Base-by-base conservation (phyloP, 2,797 vertebrate species). In the Ptychobarbus kaznakovi region DNA sequence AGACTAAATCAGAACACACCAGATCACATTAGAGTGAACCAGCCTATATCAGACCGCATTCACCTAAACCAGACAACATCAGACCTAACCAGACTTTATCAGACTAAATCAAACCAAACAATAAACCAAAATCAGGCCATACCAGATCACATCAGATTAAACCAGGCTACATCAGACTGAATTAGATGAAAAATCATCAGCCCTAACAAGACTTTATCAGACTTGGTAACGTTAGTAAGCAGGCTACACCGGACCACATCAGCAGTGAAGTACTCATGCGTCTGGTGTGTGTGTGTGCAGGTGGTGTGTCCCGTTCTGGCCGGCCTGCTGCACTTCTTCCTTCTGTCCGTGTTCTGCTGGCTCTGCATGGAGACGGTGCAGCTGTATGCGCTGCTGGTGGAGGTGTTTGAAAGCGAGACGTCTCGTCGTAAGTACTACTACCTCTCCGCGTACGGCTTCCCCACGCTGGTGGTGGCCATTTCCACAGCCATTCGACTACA, bases 281-380 rank as follows among this genome's bases (percentile, higher is more conserved):
- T 58, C 32, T 58, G 49, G 25, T 58, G 70, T 73, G 2, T 35
- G 11, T 84, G 69, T 88, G 88, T 81, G 6, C 82, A 98, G 97
- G 95, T 97, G 3, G 94, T 96, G 87, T 98, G 97, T 89, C 97
- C 97, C 81, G 96, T 97, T 90, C 94, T 97, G 0, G 97, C 97
- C 0, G 97, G 96, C 75, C 91, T 98, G 86, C 94, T 98, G 89
- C 97, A 98, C 93, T 98, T 97, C 92, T 97, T 97, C 35, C 95
- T 97, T 93, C 95, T 98, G 84, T 96, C 97, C 0, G 96, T 97
- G n/a, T 98, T 98, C 92, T 97, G 96, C 88, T 98, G 97, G 97
- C 93, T 98, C 86, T 98, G 96, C 86, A 95, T 98, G 90, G 97
- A 98, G 90, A 97, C 95, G 0, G 95, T 98, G 78, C 97, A 98